phyloP scores from a whole-genome alignment of 1,140 invertebrate genomes.

The Zaprionus ornatus region DNA sequence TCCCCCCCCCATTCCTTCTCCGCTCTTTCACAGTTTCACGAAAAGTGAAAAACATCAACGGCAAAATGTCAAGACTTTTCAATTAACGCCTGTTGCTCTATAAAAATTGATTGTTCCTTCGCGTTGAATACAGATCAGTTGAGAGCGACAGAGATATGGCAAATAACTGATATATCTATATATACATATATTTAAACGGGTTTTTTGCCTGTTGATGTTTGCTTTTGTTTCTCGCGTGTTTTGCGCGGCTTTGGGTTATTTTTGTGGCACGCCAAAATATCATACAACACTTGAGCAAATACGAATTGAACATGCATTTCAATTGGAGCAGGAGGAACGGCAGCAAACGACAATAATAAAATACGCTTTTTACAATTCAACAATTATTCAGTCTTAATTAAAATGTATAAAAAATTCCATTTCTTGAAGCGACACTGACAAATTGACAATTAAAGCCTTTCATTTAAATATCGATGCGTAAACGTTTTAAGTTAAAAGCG shows the following conservation, averaged over 20 bases:
- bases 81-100: constrained; percentile 57
- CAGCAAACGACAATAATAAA: constrained; percentile 44
- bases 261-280: constrained; percentile 45
- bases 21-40: neutral
- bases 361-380: constrained; percentile 38
- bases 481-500: constrained; percentile 20
- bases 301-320: constrained; percentile 49
- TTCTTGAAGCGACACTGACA: constrained; percentile 52
- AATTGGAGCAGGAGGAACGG: constrained; percentile 39
- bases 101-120: constrained; percentile 41
- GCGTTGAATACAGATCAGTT: constrained; percentile 25
- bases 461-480: constrained; percentile 35
- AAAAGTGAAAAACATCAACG: constrained; percentile 15
- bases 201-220: constrained; percentile 22
- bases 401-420: constrained; percentile 55
- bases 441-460: constrained; percentile 48
- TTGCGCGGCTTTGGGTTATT: constrained; percentile 50
- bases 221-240: constrained; percentile 13
- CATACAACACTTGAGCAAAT: constrained; percentile 45
- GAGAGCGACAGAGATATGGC: neutral
- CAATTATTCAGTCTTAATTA: constrained; percentile 73
- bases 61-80: constrained; percentile 64
- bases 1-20: too few species aligned
- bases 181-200: constrained; percentile 5
- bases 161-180: neutral